phyloP scores from a whole-genome alignment of 2,113 vertebrate species.

The Mirza zaza region DNA sequence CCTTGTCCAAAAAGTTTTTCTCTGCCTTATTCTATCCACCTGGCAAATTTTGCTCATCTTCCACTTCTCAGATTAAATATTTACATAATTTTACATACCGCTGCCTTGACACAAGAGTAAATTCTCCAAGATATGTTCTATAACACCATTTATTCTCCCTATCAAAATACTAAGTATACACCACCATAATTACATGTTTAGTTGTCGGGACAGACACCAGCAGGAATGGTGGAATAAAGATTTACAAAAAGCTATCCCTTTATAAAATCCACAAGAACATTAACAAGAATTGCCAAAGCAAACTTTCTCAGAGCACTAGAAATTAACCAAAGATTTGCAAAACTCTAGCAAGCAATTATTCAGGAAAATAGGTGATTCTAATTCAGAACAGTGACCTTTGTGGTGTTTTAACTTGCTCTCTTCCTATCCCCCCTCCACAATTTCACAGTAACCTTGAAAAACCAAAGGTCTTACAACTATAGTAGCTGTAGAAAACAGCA shows the following conservation, averaged over 20 bases:
- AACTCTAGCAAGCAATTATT: neutral
- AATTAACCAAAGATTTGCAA: neutral
- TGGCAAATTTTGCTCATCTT: neutral
- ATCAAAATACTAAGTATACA: neutral
- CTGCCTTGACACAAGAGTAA: neutral
- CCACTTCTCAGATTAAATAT: neutral
- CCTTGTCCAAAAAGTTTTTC: neutral
- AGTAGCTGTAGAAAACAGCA: neutral
- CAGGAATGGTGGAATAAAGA: neutral
- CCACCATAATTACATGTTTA: neutral
- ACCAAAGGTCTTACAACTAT: neutral
- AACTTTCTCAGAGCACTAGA: neutral
- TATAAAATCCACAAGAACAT: neutral
- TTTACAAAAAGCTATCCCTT: neutral
- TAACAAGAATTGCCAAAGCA: neutral
- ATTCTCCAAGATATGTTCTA: neutral
- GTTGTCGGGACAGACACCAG: neutral
- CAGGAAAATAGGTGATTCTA: neutral
- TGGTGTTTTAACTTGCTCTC: neutral
- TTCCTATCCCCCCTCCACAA: neutral
- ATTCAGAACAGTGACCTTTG: neutral
- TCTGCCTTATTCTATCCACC: neutral
- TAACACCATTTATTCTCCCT: neutral
- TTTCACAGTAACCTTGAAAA: neutral
- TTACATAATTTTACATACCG: neutral